phyloP scores from a whole-genome alignment of 1,140 invertebrate genomes.

The Harpegnathos saltator region DNA sequence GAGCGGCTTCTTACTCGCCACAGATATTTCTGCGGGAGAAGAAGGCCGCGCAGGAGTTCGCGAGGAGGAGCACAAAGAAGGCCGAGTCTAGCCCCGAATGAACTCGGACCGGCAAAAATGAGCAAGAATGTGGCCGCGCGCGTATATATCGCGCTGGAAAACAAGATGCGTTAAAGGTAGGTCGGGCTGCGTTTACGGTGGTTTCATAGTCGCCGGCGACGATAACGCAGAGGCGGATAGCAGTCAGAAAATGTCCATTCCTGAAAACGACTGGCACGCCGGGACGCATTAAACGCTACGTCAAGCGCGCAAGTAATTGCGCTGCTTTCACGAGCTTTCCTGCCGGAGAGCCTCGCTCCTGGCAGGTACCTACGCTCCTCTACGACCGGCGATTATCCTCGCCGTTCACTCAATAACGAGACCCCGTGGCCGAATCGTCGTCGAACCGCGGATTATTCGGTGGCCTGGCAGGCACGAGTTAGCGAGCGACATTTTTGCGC shows the following conservation, averaged over 20 bases:
- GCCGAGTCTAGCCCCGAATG: neutral
- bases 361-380: slow-evolving; percentile 45
- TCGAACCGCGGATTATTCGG: slow-evolving; percentile 65
- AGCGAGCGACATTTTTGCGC: slow-evolving; percentile 69
- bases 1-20: no score
- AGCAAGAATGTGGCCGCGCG: slow-evolving; percentile 21
- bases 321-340: slow-evolving; percentile 12
- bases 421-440: slow-evolving; percentile 40
- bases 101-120: slow-evolving; percentile 2
- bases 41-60: neutral
- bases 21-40: neutral
- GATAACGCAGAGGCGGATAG: slow-evolving; percentile 39
- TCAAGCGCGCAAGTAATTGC: slow-evolving; percentile 56
- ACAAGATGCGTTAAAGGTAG: slow-evolving; percentile 18
- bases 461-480: slow-evolving; percentile 60
- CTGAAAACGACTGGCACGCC: slow-evolving; percentile 24
- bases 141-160: slow-evolving; percentile 13
- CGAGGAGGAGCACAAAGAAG: neutral
- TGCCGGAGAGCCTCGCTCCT: slow-evolving; percentile 52
- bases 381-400: slow-evolving; percentile 53
- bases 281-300: slow-evolving; percentile 43
- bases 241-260: slow-evolving; percentile 34
- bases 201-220: slow-evolving; percentile 41
- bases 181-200: slow-evolving; percentile 13
- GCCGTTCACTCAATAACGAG: slow-evolving; percentile 51